These are phyloP conservation scores for Neodiprion lecontei DNA, from an alignment of 1,140 invertebrate genomes.

Conservation along the genomic window DNA sequence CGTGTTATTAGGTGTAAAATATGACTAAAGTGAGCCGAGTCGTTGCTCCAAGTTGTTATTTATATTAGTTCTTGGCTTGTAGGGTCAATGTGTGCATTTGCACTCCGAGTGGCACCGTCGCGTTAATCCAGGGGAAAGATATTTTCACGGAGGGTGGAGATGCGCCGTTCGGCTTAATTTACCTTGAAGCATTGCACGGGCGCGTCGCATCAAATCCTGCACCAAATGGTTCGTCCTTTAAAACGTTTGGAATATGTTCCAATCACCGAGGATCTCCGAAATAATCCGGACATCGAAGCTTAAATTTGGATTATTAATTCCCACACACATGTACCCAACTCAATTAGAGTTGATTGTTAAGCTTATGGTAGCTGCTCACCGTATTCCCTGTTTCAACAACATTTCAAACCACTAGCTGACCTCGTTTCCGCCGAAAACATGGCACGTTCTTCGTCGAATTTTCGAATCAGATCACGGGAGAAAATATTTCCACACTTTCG, in stretches of 20 bases:
- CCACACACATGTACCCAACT: too few species aligned
- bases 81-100: background rate
- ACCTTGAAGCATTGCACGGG: background rate
- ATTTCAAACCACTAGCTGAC: too few species aligned
- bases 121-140: background rate
- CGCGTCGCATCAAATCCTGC: background rate
- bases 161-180: background rate
- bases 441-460: too few species aligned
- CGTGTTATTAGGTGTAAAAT: background rate
- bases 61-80: background rate
- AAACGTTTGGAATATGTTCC: background rate
- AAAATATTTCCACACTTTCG: too few species aligned
- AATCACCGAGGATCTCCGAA: background rate
- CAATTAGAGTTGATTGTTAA: too few species aligned
- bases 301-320: background rate
- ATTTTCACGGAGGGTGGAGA: background rate
- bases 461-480: too few species aligned
- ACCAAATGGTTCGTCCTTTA: slow-evolving; percentile 2
- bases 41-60: background rate
- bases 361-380: too few species aligned
- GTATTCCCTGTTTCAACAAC: too few species aligned
- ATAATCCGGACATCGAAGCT: background rate
- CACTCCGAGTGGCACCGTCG: background rate
- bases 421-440: too few species aligned
- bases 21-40: background rate